phyloP scores from a whole-genome alignment of 2,113 vertebrate species.

The Neogobius melanostomus region DNA sequence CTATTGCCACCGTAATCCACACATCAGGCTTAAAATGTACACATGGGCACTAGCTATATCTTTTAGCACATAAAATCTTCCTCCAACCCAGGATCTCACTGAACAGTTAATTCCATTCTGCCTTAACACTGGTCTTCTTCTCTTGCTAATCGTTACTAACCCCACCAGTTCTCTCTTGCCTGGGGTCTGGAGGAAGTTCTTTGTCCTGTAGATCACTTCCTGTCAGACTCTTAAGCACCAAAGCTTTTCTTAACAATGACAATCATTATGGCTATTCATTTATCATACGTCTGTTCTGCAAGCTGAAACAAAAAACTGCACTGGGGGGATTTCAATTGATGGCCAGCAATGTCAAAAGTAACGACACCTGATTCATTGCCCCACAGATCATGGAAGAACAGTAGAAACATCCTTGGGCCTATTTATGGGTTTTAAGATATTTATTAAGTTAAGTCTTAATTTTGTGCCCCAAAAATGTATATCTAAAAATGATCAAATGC shows the following conservation, averaged over 20 bases:
- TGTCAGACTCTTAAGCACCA: slow-evolving; percentile 2
- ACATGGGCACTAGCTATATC: neutral
- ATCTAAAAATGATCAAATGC: no score
- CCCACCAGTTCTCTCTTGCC: neutral
- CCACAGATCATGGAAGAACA: no score
- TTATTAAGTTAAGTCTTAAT: no score
- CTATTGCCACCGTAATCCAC: neutral
- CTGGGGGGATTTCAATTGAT: no score
- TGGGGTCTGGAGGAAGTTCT: slow-evolving; percentile 4
- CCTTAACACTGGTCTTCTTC: neutral
- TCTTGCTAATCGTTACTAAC: neutral
- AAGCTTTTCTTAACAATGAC: slow-evolving; percentile 2
- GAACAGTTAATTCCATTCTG: neutral
- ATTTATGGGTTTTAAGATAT: no score
- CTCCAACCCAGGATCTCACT: neutral
- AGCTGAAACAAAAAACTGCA: neutral
- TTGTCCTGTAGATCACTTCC: neutral
- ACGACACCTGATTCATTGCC: no score
- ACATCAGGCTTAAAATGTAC: neutral
- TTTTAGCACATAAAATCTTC: neutral
- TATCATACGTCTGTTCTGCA: neutral
- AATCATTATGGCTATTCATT: neutral
- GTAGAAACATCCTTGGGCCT: no score
- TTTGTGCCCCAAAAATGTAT: no score
- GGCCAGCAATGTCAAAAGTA: no score